Conservation (phyloP, 2,113 vertebrate genomes). For the Lonchura striata region DNA sequence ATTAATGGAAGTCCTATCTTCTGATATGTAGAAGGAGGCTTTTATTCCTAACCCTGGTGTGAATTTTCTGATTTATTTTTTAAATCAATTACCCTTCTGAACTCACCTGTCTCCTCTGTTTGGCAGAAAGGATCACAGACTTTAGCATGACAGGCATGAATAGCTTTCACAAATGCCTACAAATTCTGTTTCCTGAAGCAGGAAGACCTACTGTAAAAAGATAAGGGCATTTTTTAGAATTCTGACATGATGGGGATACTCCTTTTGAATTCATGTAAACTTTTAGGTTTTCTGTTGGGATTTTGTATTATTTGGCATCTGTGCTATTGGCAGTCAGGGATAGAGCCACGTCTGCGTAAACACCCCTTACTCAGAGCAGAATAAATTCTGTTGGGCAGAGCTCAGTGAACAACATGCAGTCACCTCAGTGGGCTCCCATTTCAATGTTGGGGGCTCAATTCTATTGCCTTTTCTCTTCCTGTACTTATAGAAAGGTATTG, state of each 20-base stretch:
- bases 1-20: constrained; percentile 70
- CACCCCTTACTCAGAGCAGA: neutral
- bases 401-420: neutral
- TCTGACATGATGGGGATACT: neutral
- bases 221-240: neutral
- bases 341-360: neutral
- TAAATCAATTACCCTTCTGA: constrained; percentile 71
- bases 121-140: constrained; percentile 18
- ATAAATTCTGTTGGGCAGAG: neutral
- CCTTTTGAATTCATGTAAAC: neutral
- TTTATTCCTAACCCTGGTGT: constrained; percentile 52
- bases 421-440: fast-evolving
- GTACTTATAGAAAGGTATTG: neutral
- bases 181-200: neutral
- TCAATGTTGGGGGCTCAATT: too few relatives aligned
- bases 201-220: neutral
- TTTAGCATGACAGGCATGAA: neutral
- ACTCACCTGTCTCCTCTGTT: constrained; percentile 26
- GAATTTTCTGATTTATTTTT: constrained; percentile 70
- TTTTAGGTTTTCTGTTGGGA: neutral
- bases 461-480: neutral
- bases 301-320: neutral
- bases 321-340: neutral
- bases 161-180: neutral
- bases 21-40: constrained; percentile 57